These are phyloP conservation scores for Pseudobourletiella spinata DNA, from an alignment of 1,140 invertebrate species.

Conservation along the genomic window DNA sequence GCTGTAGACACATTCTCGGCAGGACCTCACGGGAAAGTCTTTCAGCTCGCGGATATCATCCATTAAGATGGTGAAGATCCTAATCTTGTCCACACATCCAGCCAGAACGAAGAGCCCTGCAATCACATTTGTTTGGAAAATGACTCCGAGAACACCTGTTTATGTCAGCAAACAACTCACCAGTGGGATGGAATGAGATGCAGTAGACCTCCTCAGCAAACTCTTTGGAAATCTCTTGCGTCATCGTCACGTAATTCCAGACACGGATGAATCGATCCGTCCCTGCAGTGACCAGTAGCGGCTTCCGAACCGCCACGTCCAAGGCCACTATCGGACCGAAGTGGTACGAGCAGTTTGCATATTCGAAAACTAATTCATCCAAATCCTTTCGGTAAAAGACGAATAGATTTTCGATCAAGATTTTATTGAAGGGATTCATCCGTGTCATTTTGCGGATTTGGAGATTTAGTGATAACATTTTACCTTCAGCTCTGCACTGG, in stretches of 20 bases:
- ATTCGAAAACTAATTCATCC: conserved; percentile 41
- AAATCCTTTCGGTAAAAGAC: conserved; percentile 39
- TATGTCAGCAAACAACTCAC: too few species aligned
- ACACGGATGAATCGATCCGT: conserved; percentile 70
- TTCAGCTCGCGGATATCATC: conserved; percentile 70
- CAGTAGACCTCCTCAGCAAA: conserved; percentile 71
- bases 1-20: conserved; percentile 61
- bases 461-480: not conserved
- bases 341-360: conserved; percentile 64
- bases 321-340: conserved; percentile 65
- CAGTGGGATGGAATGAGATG: conserved; percentile 68
- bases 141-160: too few species aligned
- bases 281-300: conserved; percentile 73
- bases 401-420: conserved; percentile 3
- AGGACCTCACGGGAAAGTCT: conserved; percentile 65
- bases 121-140: too few species aligned
- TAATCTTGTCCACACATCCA: conserved; percentile 81
- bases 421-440: not conserved
- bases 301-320: conserved; percentile 77
- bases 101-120: conserved; percentile 73
- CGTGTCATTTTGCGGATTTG: not conserved
- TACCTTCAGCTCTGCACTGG: conserved; percentile 41
- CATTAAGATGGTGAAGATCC: conserved; percentile 74
- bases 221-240: conserved; percentile 65
- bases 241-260: conserved; percentile 79